A percentile compares a stretch with the other conserved stretches of the same genome.
phyloP scores from a whole-genome alignment of 2,113 vertebrate genomes.

The Apaloderma vittatum region DNA sequence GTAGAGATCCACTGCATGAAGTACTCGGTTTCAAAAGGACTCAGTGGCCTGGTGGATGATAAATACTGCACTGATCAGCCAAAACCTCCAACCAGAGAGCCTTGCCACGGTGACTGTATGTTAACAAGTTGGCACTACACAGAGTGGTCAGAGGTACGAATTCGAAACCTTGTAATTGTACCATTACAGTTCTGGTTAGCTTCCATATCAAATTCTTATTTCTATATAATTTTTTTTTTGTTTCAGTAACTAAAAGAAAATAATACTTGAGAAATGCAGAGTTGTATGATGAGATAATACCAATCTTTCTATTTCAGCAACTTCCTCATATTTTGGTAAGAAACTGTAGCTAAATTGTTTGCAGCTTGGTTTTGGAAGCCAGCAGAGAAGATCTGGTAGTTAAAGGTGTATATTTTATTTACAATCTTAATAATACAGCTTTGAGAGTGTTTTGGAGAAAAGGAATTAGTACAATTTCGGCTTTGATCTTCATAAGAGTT shows the following conservation, averaged over 20 bases:
- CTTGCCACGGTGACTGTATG: slow-evolving; percentile 90
- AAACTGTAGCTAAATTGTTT: background rate
- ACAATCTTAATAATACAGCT: background rate
- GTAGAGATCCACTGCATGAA: slow-evolving; percentile 91
- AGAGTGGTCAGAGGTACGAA: slow-evolving; percentile 92
- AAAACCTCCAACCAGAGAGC: slow-evolving; percentile 88
- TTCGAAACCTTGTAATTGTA: background rate
- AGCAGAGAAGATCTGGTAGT: background rate
- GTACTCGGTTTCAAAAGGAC: slow-evolving; percentile 84
- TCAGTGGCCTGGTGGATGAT: slow-evolving; percentile 82
- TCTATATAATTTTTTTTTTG: background rate
- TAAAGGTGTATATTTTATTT: background rate
- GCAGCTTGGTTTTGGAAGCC: background rate
- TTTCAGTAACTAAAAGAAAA: background rate
- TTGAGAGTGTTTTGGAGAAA: background rate
- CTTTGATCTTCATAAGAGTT: background rate
- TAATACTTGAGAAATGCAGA: background rate
- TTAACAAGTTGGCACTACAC: slow-evolving; percentile 93
- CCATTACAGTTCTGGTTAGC: background rate
- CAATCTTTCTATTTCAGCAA: background rate
- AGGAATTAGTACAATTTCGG: background rate
- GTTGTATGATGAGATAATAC: background rate
- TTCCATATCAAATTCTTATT: background rate
- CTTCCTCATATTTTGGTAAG: background rate
- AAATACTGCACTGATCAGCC: slow-evolving; percentile 81